Conservation (phyloP, 2,888 invertebrate genomes). For the Campaea margaritaria region DNA sequence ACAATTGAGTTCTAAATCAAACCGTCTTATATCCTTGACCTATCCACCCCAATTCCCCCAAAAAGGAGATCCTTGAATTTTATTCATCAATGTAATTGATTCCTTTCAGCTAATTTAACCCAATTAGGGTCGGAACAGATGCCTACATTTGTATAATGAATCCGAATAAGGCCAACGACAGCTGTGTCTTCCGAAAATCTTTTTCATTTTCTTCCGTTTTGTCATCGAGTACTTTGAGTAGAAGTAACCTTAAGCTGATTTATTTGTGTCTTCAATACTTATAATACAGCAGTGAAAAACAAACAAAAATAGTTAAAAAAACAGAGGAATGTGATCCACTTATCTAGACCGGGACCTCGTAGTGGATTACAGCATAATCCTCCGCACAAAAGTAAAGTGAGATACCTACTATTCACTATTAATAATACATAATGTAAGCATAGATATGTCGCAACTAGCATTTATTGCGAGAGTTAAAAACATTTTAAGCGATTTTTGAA, state of each 20-base stretch:
- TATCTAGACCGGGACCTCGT: too few relatives aligned
- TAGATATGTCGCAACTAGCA: too few relatives aligned
- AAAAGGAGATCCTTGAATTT: slow-evolving; percentile 27
- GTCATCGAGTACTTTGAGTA: neutral
- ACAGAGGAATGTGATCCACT: too few relatives aligned
- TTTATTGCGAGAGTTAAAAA: too few relatives aligned
- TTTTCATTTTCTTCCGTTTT: slow-evolving; percentile 12
- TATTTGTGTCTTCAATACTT: too few relatives aligned
- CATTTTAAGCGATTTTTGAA: too few relatives aligned
- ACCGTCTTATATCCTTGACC: neutral
- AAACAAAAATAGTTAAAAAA: too few relatives aligned
- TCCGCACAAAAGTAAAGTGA: too few relatives aligned
- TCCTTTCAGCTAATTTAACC: slow-evolving; percentile 42
- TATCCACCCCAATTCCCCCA: slow-evolving; percentile 20
- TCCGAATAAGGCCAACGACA: slow-evolving; percentile 48
- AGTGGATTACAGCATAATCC: too few relatives aligned
- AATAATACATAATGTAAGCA: too few relatives aligned
- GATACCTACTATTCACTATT: too few relatives aligned
- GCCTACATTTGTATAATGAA: slow-evolving; percentile 54
- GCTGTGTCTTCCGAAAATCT: slow-evolving; percentile 25
- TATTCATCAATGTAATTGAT: slow-evolving; percentile 37
- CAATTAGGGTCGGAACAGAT: slow-evolving; percentile 51
- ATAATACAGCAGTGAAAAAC: too few relatives aligned
- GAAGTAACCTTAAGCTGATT: neutral
- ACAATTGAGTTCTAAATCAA: neutral